phyloP scores from a whole-genome alignment of 2,797 vertebrate genomes.

The Calcarius lapponicus region DNA sequence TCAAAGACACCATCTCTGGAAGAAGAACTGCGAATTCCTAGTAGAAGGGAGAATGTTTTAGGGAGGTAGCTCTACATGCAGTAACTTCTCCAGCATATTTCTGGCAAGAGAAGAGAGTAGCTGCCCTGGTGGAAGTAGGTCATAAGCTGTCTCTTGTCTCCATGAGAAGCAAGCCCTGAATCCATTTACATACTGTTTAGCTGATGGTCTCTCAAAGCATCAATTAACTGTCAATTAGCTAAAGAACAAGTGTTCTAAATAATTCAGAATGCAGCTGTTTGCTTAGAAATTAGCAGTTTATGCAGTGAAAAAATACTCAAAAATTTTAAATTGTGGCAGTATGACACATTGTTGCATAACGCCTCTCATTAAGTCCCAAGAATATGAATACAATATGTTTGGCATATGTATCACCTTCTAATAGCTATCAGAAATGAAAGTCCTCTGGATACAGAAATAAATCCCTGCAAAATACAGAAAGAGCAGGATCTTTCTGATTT shows the following conservation, averaged over 20 bases:
- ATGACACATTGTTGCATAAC: not conserved
- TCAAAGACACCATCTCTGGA: not conserved
- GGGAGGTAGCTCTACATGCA: not conserved
- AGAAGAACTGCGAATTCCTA: not conserved
- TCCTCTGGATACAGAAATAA: not conserved
- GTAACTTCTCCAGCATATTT: not conserved
- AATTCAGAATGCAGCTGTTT: conserved; percentile 53
- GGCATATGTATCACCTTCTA: not conserved
- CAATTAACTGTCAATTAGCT: conserved; percentile 47
- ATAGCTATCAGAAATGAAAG: not conserved
- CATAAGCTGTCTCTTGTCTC: not conserved
- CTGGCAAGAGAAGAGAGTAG: not conserved
- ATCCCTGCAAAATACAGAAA: not conserved
- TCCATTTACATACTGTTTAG: not conserved
- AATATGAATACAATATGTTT: not conserved
- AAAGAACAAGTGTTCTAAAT: conserved; percentile 38
- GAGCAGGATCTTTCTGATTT: not conserved
- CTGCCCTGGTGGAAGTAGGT: not conserved
- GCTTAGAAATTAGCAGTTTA: conserved; percentile 9
- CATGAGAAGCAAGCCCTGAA: not conserved
- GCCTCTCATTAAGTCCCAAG: not conserved
- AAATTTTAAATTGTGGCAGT: not conserved
- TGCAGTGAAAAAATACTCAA: not conserved
- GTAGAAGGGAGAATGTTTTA: not conserved
- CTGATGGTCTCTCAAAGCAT: conserved; percentile 10